These are phyloP conservation scores for Platalea minor DNA, from an alignment of 2,797 vertebrate genomes.

Conservation along the genomic window DNA sequence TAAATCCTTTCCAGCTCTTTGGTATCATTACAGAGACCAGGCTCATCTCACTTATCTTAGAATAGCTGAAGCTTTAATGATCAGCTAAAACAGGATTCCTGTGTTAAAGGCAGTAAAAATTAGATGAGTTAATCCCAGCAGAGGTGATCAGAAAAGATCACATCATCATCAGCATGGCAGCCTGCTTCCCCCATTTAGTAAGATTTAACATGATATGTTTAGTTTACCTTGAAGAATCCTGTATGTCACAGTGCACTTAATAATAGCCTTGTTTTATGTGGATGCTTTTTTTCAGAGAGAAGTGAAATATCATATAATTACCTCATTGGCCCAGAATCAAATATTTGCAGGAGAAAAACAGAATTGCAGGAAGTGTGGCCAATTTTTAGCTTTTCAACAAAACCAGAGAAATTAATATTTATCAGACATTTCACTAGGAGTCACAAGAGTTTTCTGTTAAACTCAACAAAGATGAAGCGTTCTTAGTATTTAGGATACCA, in stretches of 20 bases:
- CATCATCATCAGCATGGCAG: background rate
- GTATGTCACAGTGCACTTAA: background rate
- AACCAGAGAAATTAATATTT: background rate
- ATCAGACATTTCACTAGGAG: background rate
- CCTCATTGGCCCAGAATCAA: background rate
- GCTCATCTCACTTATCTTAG: background rate
- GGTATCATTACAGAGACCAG: background rate
- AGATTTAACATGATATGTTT: background rate
- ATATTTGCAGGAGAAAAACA: background rate
- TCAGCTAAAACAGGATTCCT: background rate
- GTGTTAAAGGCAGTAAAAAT: background rate
- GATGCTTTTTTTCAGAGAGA: background rate
- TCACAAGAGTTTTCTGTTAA: background rate
- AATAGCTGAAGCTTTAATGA: background rate
- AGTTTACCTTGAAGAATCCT: background rate
- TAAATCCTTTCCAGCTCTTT: background rate
- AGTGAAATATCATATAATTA: background rate
- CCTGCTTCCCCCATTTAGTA: background rate
- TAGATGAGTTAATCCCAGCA: background rate
- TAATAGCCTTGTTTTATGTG: background rate
- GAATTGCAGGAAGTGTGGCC: background rate
- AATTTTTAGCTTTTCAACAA: background rate
- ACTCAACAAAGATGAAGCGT: background rate
- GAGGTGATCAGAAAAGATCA: background rate
- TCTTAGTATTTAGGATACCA: background rate